Conservation (phyloP, 2,113 vertebrate species). For the Spilogale gracilis region DNA sequence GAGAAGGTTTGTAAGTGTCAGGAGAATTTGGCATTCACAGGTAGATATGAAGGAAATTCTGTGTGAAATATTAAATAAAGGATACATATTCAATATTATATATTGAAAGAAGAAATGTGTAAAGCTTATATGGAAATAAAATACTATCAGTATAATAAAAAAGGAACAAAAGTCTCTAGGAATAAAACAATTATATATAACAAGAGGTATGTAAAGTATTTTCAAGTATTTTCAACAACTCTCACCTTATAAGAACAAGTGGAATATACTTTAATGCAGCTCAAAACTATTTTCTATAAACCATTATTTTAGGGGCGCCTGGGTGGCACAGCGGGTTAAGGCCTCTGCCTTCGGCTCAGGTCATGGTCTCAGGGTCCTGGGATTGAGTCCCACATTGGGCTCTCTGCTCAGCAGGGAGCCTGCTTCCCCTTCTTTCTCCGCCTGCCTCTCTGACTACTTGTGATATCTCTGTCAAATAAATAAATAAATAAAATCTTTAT, state of each 20-base stretch:
- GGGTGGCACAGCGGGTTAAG: too few relatives aligned
- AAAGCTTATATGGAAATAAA: slow-evolving; percentile 23
- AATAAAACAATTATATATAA: slow-evolving; percentile 36
- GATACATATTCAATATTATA: background rate
- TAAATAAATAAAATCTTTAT: too few relatives aligned
- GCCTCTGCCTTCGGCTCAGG: too few relatives aligned
- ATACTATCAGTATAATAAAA: slow-evolving; percentile 9
- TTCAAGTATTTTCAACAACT: slow-evolving; percentile 31
- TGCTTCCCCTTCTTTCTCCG: too few relatives aligned
- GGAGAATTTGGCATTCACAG: background rate
- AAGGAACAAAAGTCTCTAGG: background rate
- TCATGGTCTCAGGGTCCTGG: too few relatives aligned
- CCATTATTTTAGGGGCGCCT: background rate
- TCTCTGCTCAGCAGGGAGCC: too few relatives aligned
- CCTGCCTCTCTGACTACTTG: too few relatives aligned
- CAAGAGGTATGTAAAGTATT: background rate
- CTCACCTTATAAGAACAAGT: background rate
- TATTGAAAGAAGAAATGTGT: background rate
- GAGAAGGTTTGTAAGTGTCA: background rate
- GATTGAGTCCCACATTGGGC: too few relatives aligned
- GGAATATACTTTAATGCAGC: background rate
- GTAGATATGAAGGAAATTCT: background rate
- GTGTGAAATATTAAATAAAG: slow-evolving; percentile 43
- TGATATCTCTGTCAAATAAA: too few relatives aligned
- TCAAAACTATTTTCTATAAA: background rate